Percentiles rank a stretch among this genome's conserved stretches.
These are phyloP conservation scores for Enteromius treurensis DNA, from an alignment of 2,797 vertebrate species.

Conservation along the genomic window DNA sequence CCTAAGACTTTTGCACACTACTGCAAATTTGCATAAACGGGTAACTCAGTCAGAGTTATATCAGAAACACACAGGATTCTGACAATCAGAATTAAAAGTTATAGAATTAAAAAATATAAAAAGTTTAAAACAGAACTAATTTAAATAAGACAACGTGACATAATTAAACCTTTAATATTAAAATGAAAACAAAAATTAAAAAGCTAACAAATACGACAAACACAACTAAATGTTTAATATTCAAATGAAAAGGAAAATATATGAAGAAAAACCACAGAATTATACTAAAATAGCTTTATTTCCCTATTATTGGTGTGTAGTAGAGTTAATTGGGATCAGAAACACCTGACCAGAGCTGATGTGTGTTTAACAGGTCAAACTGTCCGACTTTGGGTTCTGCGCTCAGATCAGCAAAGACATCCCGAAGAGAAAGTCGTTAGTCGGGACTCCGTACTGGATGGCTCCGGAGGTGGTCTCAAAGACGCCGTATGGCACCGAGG, in stretches of 20 bases:
- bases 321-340: too few species aligned
- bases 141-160: not conserved
- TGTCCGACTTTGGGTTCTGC: slow-evolving; percentile 91
- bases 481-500: slow-evolving; percentile 84
- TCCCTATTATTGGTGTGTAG: not conserved
- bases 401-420: slow-evolving; percentile 90
- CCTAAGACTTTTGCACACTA: too few species aligned
- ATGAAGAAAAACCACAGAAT: not conserved
- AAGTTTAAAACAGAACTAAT: not conserved
- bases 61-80: too few species aligned
- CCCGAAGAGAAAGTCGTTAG: slow-evolving; percentile 86
- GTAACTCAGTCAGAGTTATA: too few species aligned
- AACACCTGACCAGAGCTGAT: not conserved
- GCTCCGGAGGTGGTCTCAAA: slow-evolving; percentile 84
- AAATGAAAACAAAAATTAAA: not conserved
- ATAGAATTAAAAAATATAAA: too few species aligned
- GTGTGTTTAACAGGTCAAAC: slow-evolving; percentile 79
- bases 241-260: not conserved
- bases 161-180: not conserved
- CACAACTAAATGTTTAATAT: not conserved
- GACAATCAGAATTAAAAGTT: not conserved
- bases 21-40: too few species aligned
- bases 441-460: slow-evolving; percentile 87
- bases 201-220: not conserved
- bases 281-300: not conserved